These are phyloP conservation scores for Athetis lepigone DNA, from an alignment of 2,888 invertebrate species.

Conservation along the genomic window DNA sequence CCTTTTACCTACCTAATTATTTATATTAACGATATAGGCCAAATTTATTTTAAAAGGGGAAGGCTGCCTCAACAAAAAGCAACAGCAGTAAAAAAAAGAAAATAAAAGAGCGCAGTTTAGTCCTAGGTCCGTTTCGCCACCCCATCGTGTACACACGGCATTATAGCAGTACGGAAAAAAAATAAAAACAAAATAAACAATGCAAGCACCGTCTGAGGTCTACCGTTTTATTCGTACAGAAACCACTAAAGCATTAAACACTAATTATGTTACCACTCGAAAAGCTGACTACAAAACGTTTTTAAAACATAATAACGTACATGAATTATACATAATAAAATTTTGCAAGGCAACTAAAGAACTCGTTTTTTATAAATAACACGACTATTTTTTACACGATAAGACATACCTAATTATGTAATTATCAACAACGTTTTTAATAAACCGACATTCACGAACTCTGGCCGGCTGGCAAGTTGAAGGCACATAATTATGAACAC, in stretches of 20 bases:
- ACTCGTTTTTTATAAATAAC: conserved; percentile 33
- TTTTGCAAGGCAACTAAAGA: conserved; percentile 20
- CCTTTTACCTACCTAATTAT: conserved; percentile 26
- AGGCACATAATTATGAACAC: conserved; percentile 32
- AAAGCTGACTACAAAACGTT: conserved; percentile 36
- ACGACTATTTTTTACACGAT: conserved; percentile 20
- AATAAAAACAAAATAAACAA: conserved; percentile 79
- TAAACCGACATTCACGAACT: conserved; percentile 23
- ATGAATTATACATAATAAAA: conserved; percentile 12
- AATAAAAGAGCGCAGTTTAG: conserved; percentile 66
- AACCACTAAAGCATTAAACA: conserved; percentile 62
- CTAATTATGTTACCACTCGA: conserved; percentile 65
- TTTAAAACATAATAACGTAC: conserved; percentile 33
- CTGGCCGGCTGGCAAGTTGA: conserved; percentile 9
- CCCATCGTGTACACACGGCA: conserved; percentile 76
- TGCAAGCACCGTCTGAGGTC: conserved; percentile 63
- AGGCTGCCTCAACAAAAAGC: conserved; percentile 62
- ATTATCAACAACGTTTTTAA: conserved; percentile 42
- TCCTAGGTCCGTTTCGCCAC: conserved; percentile 74
- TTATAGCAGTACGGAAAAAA: conserved; percentile 71
- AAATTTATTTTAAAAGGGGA: conserved; percentile 72
- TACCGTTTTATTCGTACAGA: conserved; percentile 68
- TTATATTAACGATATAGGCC: conserved; percentile 58
- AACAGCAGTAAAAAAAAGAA: conserved; percentile 67
- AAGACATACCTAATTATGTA: conserved; percentile 35